Percentiles rank a stretch among this genome's conserved stretches.
phyloP scores from a whole-genome alignment of 2,888 invertebrate genomes.

The Erpobdella octoculata region DNA sequence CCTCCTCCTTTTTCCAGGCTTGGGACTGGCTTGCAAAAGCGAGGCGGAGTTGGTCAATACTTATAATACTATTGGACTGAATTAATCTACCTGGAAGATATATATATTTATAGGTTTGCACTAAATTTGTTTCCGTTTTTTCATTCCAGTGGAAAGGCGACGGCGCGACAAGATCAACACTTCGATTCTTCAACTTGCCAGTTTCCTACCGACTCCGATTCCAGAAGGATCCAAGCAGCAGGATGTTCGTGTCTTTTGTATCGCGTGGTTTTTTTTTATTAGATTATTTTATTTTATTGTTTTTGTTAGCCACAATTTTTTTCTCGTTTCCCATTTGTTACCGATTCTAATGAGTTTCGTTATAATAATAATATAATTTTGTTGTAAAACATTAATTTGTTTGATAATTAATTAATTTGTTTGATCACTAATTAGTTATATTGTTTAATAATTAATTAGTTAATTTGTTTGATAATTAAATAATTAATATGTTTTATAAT shows the following conservation, averaged over 20 bases:
- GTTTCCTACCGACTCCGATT: conserved; percentile 72
- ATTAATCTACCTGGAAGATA: background rate
- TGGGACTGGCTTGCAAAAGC: too few relatives aligned
- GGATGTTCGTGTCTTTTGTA: conserved; percentile 44
- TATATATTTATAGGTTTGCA: background rate
- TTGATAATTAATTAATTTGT: too few relatives aligned
- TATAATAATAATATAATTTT: too few relatives aligned
- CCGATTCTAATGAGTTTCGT: too few relatives aligned
- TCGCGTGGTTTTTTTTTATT: background rate
- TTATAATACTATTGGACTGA: background rate
- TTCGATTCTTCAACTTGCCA: conserved; percentile 86
- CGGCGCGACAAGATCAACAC: conserved; percentile 90
- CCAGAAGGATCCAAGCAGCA: conserved; percentile 59
- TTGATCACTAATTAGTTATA: too few relatives aligned
- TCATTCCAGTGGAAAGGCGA: conserved; percentile 69
- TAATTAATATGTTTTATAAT: too few relatives aligned
- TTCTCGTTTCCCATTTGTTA: too few relatives aligned
- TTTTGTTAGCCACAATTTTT: too few relatives aligned
- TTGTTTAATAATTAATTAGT: too few relatives aligned
- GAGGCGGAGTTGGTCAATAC: background rate
- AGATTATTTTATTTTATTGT: background rate
- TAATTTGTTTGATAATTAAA: too few relatives aligned
- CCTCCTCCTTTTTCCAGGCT: too few relatives aligned
- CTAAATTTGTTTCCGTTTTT: background rate
- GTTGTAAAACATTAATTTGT: too few relatives aligned